Evolutionary conservation across 2,888 invertebrate genomes (phyloP).

Genomic region (Platypus cylindrus): DNA sequence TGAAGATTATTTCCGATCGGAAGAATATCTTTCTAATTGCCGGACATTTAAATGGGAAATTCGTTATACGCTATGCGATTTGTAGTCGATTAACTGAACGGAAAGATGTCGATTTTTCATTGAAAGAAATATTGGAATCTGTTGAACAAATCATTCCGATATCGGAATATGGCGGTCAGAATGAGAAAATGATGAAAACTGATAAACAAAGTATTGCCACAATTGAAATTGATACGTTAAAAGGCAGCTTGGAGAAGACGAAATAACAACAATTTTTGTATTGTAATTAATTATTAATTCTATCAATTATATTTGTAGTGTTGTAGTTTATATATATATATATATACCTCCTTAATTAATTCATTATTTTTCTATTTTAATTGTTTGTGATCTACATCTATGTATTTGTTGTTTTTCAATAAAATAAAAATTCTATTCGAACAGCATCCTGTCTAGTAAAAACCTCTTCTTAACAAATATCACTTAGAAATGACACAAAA

Average conservation of each 20-base stretch:
- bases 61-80: conserved; percentile 69
- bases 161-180: conserved; percentile 2
- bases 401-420: no score
- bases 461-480: no score
- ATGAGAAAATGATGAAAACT: conserved; percentile 2
- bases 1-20: conserved; percentile 59
- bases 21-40: conserved; percentile 75
- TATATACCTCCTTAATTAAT: no score
- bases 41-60: conserved; percentile 52
- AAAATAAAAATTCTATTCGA: no score
- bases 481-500: no score
- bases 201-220: conserved; percentile 9
- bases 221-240: conserved; percentile 18
- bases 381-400: no score
- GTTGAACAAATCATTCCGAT: conserved; percentile 21
- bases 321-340: neutral
- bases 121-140: conserved; percentile 31
- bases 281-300: neutral
- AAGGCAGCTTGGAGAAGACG: conserved; percentile 19
- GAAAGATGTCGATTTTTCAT: conserved; percentile 63
- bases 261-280: conserved; percentile 16
- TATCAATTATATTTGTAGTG: neutral
- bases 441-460: no score
- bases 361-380: no score
- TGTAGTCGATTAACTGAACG: conserved; percentile 60